phyloP scores from a whole-genome alignment of 92 coral and sea anemone species.

The Scolanthus callimorphus region DNA sequence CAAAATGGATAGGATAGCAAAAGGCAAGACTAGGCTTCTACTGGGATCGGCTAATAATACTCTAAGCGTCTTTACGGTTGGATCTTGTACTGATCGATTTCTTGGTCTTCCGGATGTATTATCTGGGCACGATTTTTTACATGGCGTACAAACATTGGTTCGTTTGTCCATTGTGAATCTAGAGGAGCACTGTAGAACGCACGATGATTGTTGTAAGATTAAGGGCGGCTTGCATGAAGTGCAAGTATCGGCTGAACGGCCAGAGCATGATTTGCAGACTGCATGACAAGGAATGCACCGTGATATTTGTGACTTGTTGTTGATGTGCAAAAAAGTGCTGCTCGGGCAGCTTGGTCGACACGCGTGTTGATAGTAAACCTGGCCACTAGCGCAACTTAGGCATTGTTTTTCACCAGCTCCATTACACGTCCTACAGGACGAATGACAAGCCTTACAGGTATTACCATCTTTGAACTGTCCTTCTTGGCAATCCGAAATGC shows the following conservation, averaged over 20 bases:
- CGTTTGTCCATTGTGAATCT: constrained; percentile 36
- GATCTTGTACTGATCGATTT: constrained; percentile 67
- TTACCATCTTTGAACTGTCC: constrained; percentile 48
- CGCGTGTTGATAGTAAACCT: constrained; percentile 45
- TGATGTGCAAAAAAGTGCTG: constrained; percentile 32
- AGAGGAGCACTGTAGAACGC: constrained; percentile 81
- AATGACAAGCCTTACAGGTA: constrained; percentile 54
- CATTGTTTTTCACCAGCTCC: constrained; percentile 65
- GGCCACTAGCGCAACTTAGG: constrained; percentile 56
- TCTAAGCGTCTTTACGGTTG: constrained; percentile 22
- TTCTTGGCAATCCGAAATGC: constrained; percentile 57
- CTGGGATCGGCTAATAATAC: constrained; percentile 52
- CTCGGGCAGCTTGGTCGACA: constrained; percentile 73
- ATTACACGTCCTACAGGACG: constrained; percentile 74
- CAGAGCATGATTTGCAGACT: constrained; percentile 73
- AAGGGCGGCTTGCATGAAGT: constrained; percentile 55
- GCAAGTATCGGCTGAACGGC: constrained; percentile 56
- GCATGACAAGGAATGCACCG: constrained; percentile 76
- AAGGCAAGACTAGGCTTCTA: constrained; percentile 27
- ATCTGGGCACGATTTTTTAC: constrained; percentile 53
- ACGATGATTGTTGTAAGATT: constrained; percentile 63
- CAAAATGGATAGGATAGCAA: constrained; percentile 41
- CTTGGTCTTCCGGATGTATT: constrained; percentile 20
- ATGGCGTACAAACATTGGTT: constrained; percentile 62
- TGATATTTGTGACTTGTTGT: constrained; percentile 16